Evolutionary conservation across 2,888 invertebrate genomes (phyloP).

Genomic region (Sminthurinus aureus): DNA sequence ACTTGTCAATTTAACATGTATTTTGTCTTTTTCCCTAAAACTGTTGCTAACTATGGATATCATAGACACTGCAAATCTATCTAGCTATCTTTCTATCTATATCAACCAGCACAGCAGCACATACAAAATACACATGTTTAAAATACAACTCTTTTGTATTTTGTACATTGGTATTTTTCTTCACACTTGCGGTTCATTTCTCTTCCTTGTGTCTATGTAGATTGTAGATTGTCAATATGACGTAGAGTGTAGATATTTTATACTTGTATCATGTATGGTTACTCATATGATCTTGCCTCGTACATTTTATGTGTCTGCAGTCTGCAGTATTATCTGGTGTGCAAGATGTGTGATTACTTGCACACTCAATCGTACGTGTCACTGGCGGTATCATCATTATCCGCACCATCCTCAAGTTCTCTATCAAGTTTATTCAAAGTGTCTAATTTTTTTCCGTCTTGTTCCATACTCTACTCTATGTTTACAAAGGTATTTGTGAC

Average conservation of each 20-base stretch:
- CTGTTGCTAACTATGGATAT: too few species aligned
- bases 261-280: too few species aligned
- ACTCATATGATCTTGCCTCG: neutral
- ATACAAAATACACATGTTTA: neutral
- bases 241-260: neutral
- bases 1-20: too few species aligned
- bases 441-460: neutral
- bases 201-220: neutral
- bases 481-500: neutral
- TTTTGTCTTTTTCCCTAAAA: too few species aligned
- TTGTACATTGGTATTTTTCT: neutral
- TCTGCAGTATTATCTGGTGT: too few species aligned
- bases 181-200: constrained; percentile 14
- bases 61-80: too few species aligned
- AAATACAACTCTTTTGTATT: neutral
- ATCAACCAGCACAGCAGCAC: neutral
- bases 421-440: neutral
- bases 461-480: neutral
- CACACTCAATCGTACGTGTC: neutral
- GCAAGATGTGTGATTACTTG: too few species aligned
- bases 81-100: too few species aligned
- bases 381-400: neutral
- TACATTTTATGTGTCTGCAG: neutral
- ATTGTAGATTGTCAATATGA: neutral
- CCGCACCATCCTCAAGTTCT: neutral